Evolutionary conservation across 2,797 vertebrate species (phyloP).

Genomic region (Propithecus deckenii): DNA sequence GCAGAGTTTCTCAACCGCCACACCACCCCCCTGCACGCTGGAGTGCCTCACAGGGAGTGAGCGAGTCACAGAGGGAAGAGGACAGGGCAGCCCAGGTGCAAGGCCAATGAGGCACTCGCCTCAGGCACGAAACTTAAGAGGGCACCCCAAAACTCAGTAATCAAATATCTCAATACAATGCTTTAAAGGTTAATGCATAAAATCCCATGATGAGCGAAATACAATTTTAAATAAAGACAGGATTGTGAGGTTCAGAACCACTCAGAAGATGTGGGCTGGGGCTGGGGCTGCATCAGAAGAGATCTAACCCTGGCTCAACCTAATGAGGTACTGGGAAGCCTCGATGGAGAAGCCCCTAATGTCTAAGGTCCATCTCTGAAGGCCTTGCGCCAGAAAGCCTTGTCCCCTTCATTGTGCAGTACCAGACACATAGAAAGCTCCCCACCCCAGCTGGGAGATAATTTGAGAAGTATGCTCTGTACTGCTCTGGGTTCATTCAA

Average conservation of each 20-base stretch:
- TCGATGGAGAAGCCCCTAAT: neutral
- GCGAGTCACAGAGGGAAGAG: neutral
- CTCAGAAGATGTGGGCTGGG: neutral
- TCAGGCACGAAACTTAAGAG: neutral
- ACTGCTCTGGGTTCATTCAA: slow-evolving; percentile 33
- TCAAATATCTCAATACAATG: neutral
- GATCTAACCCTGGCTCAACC: neutral
- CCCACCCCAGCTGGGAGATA: slow-evolving; percentile 7
- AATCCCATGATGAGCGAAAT: neutral
- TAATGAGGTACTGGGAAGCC: neutral
- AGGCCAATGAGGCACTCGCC: neutral
- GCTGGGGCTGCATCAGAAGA: neutral
- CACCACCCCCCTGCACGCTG: neutral
- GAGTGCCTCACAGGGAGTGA: neutral
- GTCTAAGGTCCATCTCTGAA: neutral
- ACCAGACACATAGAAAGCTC: neutral
- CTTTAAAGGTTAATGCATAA: neutral
- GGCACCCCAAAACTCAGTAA: neutral
- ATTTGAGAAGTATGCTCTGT: slow-evolving; percentile 45
- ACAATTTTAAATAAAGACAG: neutral
- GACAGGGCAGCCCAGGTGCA: neutral
- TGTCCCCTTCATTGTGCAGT: neutral
- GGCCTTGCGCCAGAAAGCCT: neutral
- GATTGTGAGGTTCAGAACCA: neutral
- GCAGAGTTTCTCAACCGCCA: neutral